A percentile compares a stretch with the other conserved stretches of the same genome.
phyloP scores from a whole-genome alignment of 2,797 vertebrate genomes.

The Muscicapa comitata region DNA sequence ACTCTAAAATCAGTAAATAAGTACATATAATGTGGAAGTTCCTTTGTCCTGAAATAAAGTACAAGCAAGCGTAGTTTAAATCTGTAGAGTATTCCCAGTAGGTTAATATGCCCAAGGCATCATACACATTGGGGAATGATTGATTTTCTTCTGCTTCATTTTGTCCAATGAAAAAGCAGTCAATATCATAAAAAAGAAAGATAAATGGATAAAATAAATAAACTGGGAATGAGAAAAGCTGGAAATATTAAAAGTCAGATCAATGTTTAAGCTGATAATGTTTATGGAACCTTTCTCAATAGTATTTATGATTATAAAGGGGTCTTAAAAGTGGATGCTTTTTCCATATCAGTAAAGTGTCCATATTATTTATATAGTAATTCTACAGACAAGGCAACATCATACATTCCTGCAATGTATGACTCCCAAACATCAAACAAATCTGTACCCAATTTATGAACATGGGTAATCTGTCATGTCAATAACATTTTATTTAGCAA shows the following conservation, averaged over 20 bases:
- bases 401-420: background rate
- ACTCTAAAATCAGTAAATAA: background rate
- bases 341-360: background rate
- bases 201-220: background rate
- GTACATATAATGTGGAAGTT: background rate
- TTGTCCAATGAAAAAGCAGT: background rate
- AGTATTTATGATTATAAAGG: background rate
- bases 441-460: background rate
- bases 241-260: background rate
- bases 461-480: background rate
- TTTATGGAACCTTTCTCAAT: background rate
- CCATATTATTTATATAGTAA: background rate
- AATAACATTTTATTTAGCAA: constrained; percentile 1
- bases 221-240: background rate
- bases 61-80: background rate
- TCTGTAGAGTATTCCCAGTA: background rate
- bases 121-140: background rate
- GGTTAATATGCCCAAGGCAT: background rate
- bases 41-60: background rate
- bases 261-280: background rate
- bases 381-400: background rate
- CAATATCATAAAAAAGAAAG: background rate
- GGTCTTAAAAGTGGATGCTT: background rate
- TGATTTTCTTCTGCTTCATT: background rate
- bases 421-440: background rate